Base-by-base conservation (phyloP, 2,113 vertebrate genomes). In the Aegithalos caudatus region DNA sequence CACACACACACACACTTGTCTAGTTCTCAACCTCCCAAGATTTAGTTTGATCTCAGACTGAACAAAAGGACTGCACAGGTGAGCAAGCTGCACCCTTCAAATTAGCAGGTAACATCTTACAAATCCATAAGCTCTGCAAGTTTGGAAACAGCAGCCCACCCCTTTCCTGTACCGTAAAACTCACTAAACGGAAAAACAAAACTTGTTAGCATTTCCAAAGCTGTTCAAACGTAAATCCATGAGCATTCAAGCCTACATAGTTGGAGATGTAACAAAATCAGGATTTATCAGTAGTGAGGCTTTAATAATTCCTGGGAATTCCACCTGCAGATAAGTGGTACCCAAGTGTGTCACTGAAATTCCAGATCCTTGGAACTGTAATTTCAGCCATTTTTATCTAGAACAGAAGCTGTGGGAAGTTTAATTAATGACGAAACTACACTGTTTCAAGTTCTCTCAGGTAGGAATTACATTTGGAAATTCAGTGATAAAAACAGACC, bases 1-100 rank as follows among this genome's bases (percentile, higher is more conserved):
- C 2, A 65, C 0, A 56, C 0, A 3, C 1, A 70, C 0, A 56
- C 0, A 3, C 1, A 61, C 14, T 47, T 35, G 11, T 2, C 53
- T 20, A 53, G 14, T 21, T 70, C 69, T 66, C 60, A n/a, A 25
- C 3, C 19, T 80, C 18, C 19, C 33, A 37, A 72, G 17, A 29
- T 45, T 33, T 35, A 28, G 23, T 24, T 24, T 40, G 16, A 16
- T 37, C 61, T 45, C 25, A n/a, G 27, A 42, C 2, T 6, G 45
- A 81, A 40, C 9, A 42, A 50, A 66, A 40, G 45, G 5, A 61
- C 0, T 19, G n/a, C 5, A 12, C 1, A 81, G 33, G 31, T 27
- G 18, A 87, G 25, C 8, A 28, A 80, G 38, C 0, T 40, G 18
- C 42, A 31, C 6, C 19, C 47, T 40, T 50, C 42, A 64, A 12